phyloP scores from a whole-genome alignment of 2,888 invertebrate genomes.

The Cremastobaeus sp. region DNA sequence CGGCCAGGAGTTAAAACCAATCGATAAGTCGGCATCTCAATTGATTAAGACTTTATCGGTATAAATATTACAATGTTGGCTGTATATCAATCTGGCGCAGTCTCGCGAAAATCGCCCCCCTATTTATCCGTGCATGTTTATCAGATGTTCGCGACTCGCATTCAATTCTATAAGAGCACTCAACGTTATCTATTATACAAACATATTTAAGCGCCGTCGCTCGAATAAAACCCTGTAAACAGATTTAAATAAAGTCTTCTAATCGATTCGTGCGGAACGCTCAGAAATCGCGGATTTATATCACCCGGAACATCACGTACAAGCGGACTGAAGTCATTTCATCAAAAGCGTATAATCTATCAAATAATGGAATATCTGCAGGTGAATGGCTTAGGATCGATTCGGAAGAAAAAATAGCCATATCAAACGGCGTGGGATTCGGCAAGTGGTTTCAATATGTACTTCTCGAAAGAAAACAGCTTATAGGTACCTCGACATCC shows the following conservation, averaged over 20 bases:
- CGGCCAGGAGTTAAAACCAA: slow-evolving; percentile 39
- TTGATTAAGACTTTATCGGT: slow-evolving; percentile 41
- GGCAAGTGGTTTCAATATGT: slow-evolving; percentile 54
- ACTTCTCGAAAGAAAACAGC: slow-evolving; percentile 54
- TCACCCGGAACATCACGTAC: slow-evolving; percentile 13
- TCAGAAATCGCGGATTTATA: slow-evolving; percentile 22
- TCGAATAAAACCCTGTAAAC: too few species aligned
- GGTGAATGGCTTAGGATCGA: slow-evolving; percentile 44
- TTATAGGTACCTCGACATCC: slow-evolving; percentile 48
- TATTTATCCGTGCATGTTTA: too few species aligned
- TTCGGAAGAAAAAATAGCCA: slow-evolving; percentile 37
- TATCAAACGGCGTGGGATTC: slow-evolving; percentile 55
- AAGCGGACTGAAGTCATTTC: slow-evolving; percentile 35
- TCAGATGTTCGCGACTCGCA: too few species aligned
- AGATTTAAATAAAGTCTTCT: neutral
- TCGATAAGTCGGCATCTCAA: slow-evolving; percentile 35
- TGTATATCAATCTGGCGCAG: neutral
- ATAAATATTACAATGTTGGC: neutral
- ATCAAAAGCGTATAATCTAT: slow-evolving; percentile 37
- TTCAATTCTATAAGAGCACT: too few species aligned
- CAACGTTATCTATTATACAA: too few species aligned
- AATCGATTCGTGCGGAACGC: slow-evolving; percentile 1
- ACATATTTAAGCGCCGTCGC: too few species aligned
- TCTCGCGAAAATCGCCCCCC: too few species aligned
- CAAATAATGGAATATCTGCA: slow-evolving; percentile 46